Conservation (phyloP, 2,888 invertebrate genomes). For the Amblyjoppa proteus region DNA sequence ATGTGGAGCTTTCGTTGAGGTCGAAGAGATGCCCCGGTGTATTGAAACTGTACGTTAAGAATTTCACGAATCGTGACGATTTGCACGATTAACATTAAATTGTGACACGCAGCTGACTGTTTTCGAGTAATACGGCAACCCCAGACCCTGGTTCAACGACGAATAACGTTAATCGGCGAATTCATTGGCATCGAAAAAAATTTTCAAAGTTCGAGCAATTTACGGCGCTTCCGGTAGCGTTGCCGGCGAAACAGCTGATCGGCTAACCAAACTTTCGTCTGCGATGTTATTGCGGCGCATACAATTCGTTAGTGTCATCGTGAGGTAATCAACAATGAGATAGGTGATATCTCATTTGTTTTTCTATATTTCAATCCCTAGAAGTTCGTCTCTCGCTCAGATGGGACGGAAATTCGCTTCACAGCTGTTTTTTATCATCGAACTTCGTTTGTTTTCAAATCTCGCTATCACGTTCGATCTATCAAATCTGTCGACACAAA, state of each 20-base stretch:
- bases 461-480: not conserved
- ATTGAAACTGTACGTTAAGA: conserved; percentile 40
- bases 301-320: conserved; percentile 10
- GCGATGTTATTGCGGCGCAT: conserved; percentile 11
- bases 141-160: not conserved
- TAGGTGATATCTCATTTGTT: conserved; percentile 2
- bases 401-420: not conserved
- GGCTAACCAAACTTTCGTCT: not conserved
- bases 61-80: conserved; percentile 23
- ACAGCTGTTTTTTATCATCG: conserved; percentile 12
- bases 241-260: conserved; percentile 42
- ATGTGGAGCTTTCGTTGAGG: conserved; percentile 31
- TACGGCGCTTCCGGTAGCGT: not conserved
- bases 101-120: conserved; percentile 21
- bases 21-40: conserved; percentile 46
- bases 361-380: conserved; percentile 6
- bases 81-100: conserved; percentile 40
- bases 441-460: not conserved
- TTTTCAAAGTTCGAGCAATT: not conserved
- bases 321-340: not conserved
- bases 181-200: not conserved
- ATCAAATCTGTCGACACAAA: conserved; percentile 14
- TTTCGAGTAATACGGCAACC: not conserved
- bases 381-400: conserved; percentile 24
- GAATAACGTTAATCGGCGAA: not conserved